These are phyloP conservation scores for Empidonax traillii DNA, from an alignment of 2,113 vertebrate genomes.

Conservation along the genomic window DNA sequence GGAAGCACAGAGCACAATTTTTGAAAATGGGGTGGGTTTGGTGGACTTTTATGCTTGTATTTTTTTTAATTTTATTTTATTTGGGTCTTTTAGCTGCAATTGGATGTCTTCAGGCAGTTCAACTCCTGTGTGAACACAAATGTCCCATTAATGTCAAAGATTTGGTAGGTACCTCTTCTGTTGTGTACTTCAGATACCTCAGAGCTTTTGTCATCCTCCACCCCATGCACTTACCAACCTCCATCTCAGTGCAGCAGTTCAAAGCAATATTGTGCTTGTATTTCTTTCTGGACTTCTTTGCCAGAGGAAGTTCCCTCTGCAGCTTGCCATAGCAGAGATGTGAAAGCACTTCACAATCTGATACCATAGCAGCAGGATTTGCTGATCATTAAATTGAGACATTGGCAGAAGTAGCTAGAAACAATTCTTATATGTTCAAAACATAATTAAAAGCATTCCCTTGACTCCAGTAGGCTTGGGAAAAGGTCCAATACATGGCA, in stretches of 20 bases:
- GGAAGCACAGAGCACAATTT: not conserved
- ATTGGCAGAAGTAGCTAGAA: not conserved
- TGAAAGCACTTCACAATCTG: not conserved
- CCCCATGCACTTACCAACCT: not conserved
- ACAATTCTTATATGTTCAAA: not conserved
- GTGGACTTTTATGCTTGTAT: not conserved
- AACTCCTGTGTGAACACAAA: conserved; percentile 88
- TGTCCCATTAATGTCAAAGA: conserved; percentile 88
- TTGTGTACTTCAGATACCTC: not conserved
- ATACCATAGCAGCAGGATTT: not conserved
- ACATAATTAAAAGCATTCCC: not conserved
- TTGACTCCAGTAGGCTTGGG: not conserved
- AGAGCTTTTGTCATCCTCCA: not conserved
- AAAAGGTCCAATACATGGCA: not conserved
- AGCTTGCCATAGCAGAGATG: not conserved
- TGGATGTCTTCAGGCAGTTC: conserved; percentile 82
- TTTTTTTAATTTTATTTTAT: not conserved
- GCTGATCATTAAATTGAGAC: not conserved
- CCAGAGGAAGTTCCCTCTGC: not conserved
- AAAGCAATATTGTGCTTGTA: not conserved
- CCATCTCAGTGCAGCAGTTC: not conserved
- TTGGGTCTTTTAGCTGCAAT: conserved; percentile 73
- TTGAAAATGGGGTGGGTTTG: not conserved
- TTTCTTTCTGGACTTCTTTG: not conserved
- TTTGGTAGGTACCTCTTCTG: conserved; percentile 75